A percentile compares a stretch with the other conserved stretches of the same genome.
Evolutionary conservation across 2,797 vertebrate species (phyloP).

Genomic region (Rhyacichthys aspro): DNA sequence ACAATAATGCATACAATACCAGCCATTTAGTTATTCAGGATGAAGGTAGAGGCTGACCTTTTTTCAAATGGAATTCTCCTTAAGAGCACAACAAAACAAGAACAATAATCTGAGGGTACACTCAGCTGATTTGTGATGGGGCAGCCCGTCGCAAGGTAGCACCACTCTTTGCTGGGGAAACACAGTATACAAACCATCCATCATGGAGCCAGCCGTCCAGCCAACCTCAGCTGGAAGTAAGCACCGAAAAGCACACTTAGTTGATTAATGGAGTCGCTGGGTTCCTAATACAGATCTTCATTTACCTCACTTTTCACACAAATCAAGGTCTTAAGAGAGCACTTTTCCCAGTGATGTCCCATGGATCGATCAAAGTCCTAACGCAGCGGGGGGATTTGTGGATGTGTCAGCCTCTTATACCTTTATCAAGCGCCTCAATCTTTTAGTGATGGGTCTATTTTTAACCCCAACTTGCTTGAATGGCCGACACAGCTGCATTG

Average conservation of each 20-base stretch:
- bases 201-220: slow-evolving; percentile 48
- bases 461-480: slow-evolving; percentile 18
- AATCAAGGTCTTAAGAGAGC: slow-evolving; percentile 15
- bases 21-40: slow-evolving; percentile 62
- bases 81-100: too few relatives aligned
- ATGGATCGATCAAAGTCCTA: slow-evolving; percentile 20
- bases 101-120: slow-evolving; percentile 47
- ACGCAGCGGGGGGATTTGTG: neutral
- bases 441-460: slow-evolving; percentile 30
- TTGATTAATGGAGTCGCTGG: slow-evolving; percentile 56
- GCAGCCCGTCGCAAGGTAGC: slow-evolving; percentile 46
- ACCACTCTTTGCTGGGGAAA: slow-evolving; percentile 26
- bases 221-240: slow-evolving; percentile 42
- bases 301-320: slow-evolving; percentile 46
- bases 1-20: slow-evolving; percentile 40
- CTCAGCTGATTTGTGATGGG: slow-evolving; percentile 53
- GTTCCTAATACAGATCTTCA: slow-evolving; percentile 47
- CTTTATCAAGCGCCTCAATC: slow-evolving; percentile 16
- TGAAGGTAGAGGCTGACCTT: slow-evolving; percentile 71
- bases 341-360: neutral
- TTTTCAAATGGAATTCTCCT: slow-evolving; percentile 72
- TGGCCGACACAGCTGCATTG: slow-evolving; percentile 33
- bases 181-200: slow-evolving; percentile 49
- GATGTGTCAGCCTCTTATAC: slow-evolving; percentile 9
- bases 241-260: slow-evolving; percentile 34